These are phyloP conservation scores for Diorhabda carinulata DNA, from an alignment of 1,140 invertebrate species.

Conservation along the genomic window DNA sequence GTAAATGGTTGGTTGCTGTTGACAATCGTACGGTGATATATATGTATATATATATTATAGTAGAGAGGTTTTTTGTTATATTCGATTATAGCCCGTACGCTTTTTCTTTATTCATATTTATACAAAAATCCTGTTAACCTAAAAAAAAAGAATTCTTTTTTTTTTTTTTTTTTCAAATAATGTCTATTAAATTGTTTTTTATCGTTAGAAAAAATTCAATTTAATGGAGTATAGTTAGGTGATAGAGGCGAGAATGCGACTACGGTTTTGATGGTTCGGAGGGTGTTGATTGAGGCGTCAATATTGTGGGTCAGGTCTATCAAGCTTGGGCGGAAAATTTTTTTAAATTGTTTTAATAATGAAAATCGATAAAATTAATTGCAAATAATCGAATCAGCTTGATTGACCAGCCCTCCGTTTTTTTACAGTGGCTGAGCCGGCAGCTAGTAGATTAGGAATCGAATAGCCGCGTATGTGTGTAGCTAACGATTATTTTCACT, in stretches of 20 bases:
- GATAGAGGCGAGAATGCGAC: background rate
- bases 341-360: background rate
- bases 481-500: constrained; percentile 42
- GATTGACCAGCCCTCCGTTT: constrained; percentile 43
- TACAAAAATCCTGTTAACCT: constrained; percentile 31
- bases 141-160: constrained; percentile 27
- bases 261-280: constrained; percentile 26
- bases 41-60: constrained; percentile 10
- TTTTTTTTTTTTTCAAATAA: no score
- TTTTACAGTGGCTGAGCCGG: constrained; percentile 47
- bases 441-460: constrained; percentile 41
- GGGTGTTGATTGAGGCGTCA: constrained; percentile 37
- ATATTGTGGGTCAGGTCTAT: constrained; percentile 46
- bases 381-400: constrained; percentile 32
- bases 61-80: constrained; percentile 45
- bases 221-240: background rate
- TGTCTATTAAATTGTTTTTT: no score
- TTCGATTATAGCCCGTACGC: constrained; percentile 4
- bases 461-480: constrained; percentile 25
- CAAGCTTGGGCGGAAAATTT: constrained; percentile 38
- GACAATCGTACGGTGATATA: no score
- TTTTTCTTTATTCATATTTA: constrained; percentile 3
- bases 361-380: background rate
- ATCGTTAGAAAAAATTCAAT: constrained; percentile 11
- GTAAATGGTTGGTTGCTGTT: no score